Evolutionary conservation across 2,888 invertebrate genomes (phyloP).

Genomic region (Cheilosia vernalis): DNA sequence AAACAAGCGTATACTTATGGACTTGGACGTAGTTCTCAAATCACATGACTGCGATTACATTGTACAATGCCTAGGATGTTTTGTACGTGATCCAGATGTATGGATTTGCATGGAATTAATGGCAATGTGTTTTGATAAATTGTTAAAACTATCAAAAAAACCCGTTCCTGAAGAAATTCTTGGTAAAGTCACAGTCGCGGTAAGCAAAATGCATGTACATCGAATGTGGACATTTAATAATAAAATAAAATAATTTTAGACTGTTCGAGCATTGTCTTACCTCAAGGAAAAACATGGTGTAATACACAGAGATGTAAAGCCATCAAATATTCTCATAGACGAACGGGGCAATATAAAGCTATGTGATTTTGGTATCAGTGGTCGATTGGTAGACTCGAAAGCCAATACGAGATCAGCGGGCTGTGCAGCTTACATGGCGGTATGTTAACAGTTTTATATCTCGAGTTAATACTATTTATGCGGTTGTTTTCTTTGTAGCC

Average conservation of each 20-base stretch:
- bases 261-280: slow-evolving; percentile 97
- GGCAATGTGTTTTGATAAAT: slow-evolving; percentile 99
- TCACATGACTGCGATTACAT: slow-evolving; percentile 98
- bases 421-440: slow-evolving; percentile 99
- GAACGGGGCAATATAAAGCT: slow-evolving; percentile 97
- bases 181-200: slow-evolving; percentile 98
- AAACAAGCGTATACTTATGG: slow-evolving; percentile 99
- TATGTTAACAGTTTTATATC: slow-evolving; percentile 84
- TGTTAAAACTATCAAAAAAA: slow-evolving; percentile 92
- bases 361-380: slow-evolving; percentile 99
- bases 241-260: slow-evolving; percentile 85
- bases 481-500: slow-evolving; percentile 87
- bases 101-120: slow-evolving; percentile 99
- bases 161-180: slow-evolving; percentile 98
- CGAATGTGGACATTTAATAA: slow-evolving; percentile 6
- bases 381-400: slow-evolving; percentile 98
- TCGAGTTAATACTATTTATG: neutral
- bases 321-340: slow-evolving; percentile 98
- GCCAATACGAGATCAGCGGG: slow-evolving; percentile 98
- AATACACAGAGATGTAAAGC: slow-evolving; percentile 99
- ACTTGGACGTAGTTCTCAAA: slow-evolving; percentile 98
- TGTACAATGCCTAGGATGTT: slow-evolving; percentile 98
- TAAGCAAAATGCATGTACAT: slow-evolving; percentile 84
- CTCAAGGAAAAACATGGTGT: slow-evolving; percentile 98
- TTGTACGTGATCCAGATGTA: slow-evolving; percentile 98